Conservation (phyloP, 2,113 vertebrate genomes). For the Burhinus oedicnemus region DNA sequence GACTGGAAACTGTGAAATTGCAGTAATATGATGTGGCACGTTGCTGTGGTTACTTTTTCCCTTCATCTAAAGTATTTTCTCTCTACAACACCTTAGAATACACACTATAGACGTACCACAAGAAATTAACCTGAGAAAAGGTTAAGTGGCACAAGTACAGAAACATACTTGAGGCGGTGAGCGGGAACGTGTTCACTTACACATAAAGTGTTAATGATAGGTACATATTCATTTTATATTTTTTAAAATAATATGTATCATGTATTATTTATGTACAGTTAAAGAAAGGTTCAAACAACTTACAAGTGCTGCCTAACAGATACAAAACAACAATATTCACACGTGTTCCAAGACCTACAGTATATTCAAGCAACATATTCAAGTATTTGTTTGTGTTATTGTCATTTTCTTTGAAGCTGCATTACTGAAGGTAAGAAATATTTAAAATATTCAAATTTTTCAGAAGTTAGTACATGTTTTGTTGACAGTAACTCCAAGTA, state of each 20-base stretch:
- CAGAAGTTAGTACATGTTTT: not conserved
- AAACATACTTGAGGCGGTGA: not conserved
- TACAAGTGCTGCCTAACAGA: not conserved
- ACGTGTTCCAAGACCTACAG: not conserved
- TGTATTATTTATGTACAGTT: not conserved
- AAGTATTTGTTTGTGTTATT: not conserved
- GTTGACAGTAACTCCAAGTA: not conserved
- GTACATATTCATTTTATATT: accelerated
- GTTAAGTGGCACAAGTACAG: not conserved
- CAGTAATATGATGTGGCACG: not conserved
- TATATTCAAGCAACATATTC: not conserved
- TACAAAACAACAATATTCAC: not conserved
- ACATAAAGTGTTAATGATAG: not conserved
- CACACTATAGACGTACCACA: not conserved
- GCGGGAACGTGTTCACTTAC: accelerated
- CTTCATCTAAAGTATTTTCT: not conserved
- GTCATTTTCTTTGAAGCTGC: not conserved
- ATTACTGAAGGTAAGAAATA: not conserved
- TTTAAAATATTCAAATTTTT: not conserved
- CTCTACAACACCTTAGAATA: not conserved
- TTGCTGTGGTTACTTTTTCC: not conserved
- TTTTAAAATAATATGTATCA: not conserved
- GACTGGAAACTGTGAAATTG: not conserved
- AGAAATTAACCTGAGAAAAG: not conserved
- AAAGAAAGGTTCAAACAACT: not conserved